Base-by-base conservation (phyloP, 1,140 invertebrate species). In the Drosophila paulistorum region DNA sequence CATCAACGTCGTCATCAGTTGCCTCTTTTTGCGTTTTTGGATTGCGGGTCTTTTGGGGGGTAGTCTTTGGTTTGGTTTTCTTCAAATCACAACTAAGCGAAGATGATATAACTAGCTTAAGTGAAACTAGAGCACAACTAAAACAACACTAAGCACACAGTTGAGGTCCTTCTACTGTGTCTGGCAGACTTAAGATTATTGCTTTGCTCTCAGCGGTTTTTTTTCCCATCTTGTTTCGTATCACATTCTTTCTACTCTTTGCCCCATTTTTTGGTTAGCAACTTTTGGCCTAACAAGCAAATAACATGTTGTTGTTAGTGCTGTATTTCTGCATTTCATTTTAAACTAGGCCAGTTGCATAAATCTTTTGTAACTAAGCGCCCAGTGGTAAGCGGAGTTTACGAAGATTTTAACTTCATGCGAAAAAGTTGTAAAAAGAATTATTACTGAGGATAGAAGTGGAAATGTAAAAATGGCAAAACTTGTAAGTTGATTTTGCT, bases 1-100 rank as follows among this genome's bases (percentile, higher is more conserved):
- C 76, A 79, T 79, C 75, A 73, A 79, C 76, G 76, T 79, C 75
- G 69, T 79, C 76, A 79, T 79, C 76, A 79, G 75, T 79, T 45
- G 68, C 64, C 61, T 65, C 71, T 58, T 11, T 39, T 3, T 14
- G 17, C 35, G 58, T 41, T 75, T 64, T 26, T 23, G 59, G 10
- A 30, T 30, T 30, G 26, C 57, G 14, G 35, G 6, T 58, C 33
- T 17, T 42, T 30, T 7, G 62, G 9, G 63, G 48, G 45, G 33
- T 68, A 35, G 41, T 68, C 67, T 26, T 39, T 13, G 61, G 33
- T 59, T 30, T 68, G 60, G 45, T 51, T 51, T 23, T 14, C n/a
- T 63, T 37, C 68, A 77, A 77, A 77, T 77, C 75, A 77, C 63
- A 71, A 71, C 74, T 77, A 77, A 77, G 68, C 68, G 42, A 42